These are phyloP conservation scores for Lamprologus speciosus DNA, from an alignment of 2,113 vertebrate genomes.

Conservation along the genomic window DNA sequence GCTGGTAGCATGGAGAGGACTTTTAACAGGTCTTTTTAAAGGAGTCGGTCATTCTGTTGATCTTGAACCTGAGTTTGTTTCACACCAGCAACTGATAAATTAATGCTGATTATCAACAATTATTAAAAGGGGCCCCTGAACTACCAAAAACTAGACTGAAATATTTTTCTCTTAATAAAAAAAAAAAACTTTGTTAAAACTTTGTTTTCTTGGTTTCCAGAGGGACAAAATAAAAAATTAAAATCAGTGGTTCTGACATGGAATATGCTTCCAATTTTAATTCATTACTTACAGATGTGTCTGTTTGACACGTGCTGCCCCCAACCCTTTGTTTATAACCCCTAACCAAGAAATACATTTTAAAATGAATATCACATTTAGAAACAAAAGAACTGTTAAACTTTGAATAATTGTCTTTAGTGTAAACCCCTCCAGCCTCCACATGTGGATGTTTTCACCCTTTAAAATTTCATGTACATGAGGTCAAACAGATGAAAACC, in stretches of 20 bases:
- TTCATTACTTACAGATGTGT: not conserved
- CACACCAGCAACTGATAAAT: not conserved
- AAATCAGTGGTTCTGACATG: not conserved
- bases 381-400: not conserved
- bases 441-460: not conserved
- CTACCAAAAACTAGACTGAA: not conserved
- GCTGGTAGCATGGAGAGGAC: not conserved
- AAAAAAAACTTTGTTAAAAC: not conserved
- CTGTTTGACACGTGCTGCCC: not conserved
- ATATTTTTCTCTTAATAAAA: not conserved
- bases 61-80: not conserved
- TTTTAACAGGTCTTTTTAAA: not conserved
- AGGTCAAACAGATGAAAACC: not conserved
- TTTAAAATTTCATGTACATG: not conserved
- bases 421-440: not conserved
- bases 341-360: not conserved
- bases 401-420: not conserved
- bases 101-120: not conserved
- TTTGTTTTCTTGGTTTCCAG: not conserved
- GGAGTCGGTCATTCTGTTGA: not conserved
- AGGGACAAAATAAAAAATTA: not conserved
- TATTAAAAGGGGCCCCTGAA: not conserved
- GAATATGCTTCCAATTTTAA: not conserved
- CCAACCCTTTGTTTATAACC: not conserved
- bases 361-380: not conserved